Evolutionary conservation across 2,888 invertebrate genomes (phyloP), one percentile per base, ranked within the genome.

Genomic region (Lordiphosa fenestrarum): DNA sequence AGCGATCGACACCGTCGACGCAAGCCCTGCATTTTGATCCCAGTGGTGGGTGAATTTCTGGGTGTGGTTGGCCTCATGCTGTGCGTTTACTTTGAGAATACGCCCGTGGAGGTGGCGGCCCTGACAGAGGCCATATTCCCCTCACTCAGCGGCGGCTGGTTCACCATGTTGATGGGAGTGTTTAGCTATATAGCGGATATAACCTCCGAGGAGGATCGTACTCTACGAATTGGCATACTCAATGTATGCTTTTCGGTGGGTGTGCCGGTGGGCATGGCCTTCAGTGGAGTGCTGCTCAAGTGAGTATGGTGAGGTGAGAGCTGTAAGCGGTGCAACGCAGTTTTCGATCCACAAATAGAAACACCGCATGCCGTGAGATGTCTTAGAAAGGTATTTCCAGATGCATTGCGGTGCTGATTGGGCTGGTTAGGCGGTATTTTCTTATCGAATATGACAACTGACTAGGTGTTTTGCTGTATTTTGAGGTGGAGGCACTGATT

Each of bases 101-200:
- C 95, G 37, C 95, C 95, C 0, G 94, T 95, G 91, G 95, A 95
- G 90, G 94, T 92, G 2, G 94, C 94, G 12, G 95, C 94, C 0
- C 91, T 95, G 4, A 93, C 94, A 0, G 95, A 95, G 88, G 94
- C 95, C 0, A 91, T 95, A 67, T 95, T 95, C 88, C 95, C 95
- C 2, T 95, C 95, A 0, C 84, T 95, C 6, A 95, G 95, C 1
- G 90, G 95, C 7, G 95, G 95, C 6, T 95, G 95, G 95, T 95
- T 95, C 87, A 95, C 95, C 30, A 95, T 95, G 95, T 93, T 96
- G 77, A 95, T 96, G 95, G 95, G 95, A 15, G 93, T 96, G 69
- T 95, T 97, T 90, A 95, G 95, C 89, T 97, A 96, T 86, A 94
- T 97, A 59, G 95, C 94, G 2, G 96, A 97, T 86, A 94, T 96